Conservation (phyloP, 2,113 vertebrate genomes). For the Fregetta grallaria region DNA sequence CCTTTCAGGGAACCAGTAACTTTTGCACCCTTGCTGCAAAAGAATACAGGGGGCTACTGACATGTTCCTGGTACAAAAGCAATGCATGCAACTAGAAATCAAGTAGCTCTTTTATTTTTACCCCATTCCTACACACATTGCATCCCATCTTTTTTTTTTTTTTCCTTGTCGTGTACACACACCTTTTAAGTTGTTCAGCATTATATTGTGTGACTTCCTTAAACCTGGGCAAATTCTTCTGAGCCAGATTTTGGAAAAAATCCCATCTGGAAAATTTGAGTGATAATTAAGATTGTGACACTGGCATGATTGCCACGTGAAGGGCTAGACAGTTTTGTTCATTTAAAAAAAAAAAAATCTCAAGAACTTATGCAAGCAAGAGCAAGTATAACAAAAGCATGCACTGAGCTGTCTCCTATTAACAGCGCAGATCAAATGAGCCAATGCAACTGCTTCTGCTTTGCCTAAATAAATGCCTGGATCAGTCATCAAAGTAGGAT, state of each 20-base stretch:
- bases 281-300: conserved; percentile 22
- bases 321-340: background rate
- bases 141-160: background rate
- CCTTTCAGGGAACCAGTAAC: background rate
- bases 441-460: conserved; percentile 51
- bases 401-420: conserved; percentile 52
- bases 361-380: conserved; percentile 45
- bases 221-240: background rate
- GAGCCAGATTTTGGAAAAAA: background rate
- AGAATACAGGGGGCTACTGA: background rate
- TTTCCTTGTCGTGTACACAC: background rate
- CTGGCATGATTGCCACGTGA: background rate
- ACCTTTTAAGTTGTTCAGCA: background rate
- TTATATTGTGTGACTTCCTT: background rate
- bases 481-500: conserved; percentile 65
- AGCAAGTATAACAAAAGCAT: conserved; percentile 57
- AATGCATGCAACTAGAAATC: background rate
- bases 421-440: conserved; percentile 49
- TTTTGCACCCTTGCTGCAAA: background rate
- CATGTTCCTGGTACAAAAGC: background rate
- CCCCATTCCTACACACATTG: background rate
- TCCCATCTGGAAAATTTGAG: background rate
- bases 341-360: background rate
- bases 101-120: background rate
- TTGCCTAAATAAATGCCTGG: conserved; percentile 65